Base-by-base conservation (phyloP, 1,140 invertebrate species). In the Neocloeon triangulifer region DNA sequence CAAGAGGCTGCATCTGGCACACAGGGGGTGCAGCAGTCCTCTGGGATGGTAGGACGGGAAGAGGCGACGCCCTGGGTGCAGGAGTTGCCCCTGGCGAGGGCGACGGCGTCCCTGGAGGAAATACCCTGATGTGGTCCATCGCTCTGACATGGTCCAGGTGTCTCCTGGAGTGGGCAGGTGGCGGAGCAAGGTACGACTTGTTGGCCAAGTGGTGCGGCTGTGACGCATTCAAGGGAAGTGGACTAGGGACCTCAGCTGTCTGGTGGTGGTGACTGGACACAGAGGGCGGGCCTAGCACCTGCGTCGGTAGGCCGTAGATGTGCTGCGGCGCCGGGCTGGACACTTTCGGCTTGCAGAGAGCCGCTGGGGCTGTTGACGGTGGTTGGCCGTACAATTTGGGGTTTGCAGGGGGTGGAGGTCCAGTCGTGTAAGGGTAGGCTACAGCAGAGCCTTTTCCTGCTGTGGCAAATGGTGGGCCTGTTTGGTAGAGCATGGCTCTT, bases 261-360 rank as follows among this genome's bases (percentile, higher is more conserved):
- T 55, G 42, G 63, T 62, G 37, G 59, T 62, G 5, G 70, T 70
- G 17, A 9, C 17, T 10, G 30, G 32, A 35, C 16, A 16, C 47
- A n/a, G n/a, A n/a, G 34, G 30, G 37, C 33, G 20, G 39, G 38
- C 14, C 42, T 31, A 68, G 60, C 29, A 68, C 55, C 42, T 64
- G 62, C 37, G 59, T 62, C 5, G 71, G 70, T 48, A 74, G 75
- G 4, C 72, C 66, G 45, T 76, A 77, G 33, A 79, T 69, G 38
- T 80, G 72, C 23, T 66, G 69, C n/a, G 73, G 72, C 30, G 73
- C 71, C 4, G 75, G 75, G 46, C 72, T 75, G 39, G 66, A 73
- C 8, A 78, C 73, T 56, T 76, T 77, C 2, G 71, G 66, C 43
- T 76, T 76, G n/a, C n/a, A n/a, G 0, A 61, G 58, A 10, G 54